These are phyloP conservation scores for Microdon myrmicae DNA, from an alignment of 2,888 invertebrate species.

Conservation along the genomic window DNA sequence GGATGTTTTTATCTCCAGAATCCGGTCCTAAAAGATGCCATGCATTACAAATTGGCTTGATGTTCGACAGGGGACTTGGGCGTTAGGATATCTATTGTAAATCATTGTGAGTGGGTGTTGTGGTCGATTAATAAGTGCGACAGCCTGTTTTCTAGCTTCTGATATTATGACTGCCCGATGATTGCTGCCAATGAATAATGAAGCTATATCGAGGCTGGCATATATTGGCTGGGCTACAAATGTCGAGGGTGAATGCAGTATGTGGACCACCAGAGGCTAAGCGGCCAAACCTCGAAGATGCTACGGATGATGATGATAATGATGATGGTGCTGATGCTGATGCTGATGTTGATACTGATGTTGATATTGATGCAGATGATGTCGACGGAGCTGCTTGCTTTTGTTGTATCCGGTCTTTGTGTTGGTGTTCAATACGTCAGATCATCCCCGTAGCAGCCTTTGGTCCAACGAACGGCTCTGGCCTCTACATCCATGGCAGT, in stretches of 20 bases:
- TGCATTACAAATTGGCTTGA: constrained; percentile 49
- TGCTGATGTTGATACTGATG: constrained; percentile 31
- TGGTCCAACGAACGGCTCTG: constrained; percentile 14
- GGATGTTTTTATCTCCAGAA: constrained; percentile 48
- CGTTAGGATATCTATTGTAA: constrained; percentile 49
- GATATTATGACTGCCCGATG: constrained; percentile 52
- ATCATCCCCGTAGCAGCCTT: constrained; percentile 45
- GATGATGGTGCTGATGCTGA: constrained; percentile 24
- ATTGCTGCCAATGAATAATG: constrained; percentile 52
- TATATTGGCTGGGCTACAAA: background rate
- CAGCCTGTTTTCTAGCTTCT: constrained; percentile 44
- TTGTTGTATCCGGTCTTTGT: too few species aligned
- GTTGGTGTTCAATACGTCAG: constrained; percentile 47
- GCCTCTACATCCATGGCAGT: constrained; percentile 35
- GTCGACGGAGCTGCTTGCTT: too few species aligned
- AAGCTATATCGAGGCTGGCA: constrained; percentile 30
- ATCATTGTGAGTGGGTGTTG: too few species aligned
- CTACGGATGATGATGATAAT: constrained; percentile 18
- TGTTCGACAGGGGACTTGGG: constrained; percentile 36
- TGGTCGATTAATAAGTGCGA: too few species aligned
- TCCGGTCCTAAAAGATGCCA: constrained; percentile 43
- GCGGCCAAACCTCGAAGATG: constrained; percentile 48
- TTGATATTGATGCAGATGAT: constrained; percentile 22
- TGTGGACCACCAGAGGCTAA: constrained; percentile 52
- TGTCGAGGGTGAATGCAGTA: constrained; percentile 21